Base-by-base conservation (phyloP, 2,888 invertebrate genomes). In the Cryptocephalus moraei region DNA sequence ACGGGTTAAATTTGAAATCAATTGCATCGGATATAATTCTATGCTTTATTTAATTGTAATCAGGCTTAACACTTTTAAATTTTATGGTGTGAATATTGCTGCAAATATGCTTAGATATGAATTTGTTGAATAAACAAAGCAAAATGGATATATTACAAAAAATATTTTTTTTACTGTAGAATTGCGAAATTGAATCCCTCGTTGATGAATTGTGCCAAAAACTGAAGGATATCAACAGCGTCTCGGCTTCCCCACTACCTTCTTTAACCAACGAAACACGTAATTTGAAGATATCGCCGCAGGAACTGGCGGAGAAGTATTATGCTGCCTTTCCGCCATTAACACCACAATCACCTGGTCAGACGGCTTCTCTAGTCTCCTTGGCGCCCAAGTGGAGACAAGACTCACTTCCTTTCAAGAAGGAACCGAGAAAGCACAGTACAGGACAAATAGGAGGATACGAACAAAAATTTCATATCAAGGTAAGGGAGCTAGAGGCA, bases 121-220 rank as follows among this genome's bases (percentile, higher is more conserved):
- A 36, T 36, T 36, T 36, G 36, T 36, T 36, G 2, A 6, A 36
- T 34, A 34, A n/a, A 34, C n/a, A 9, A 4, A 36, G 6, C 12
- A 36, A 36, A 36, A 36, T 36, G 11, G 34, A 34, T 36, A 6
- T 36, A 36, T 12, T 36, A 11, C n/a, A 36, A 36, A 36, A 11
- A 12, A 36, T 11, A 36, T 36, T 36, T 36, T 34, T 8, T 43
- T 49, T 53, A 56, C 54, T 50, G 77, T 34, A 90, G 86, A 83
- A 82, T 72, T 78, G 81, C 72, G 84, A 84, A 68, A 82, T 89
- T 64, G 86, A 88, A 75, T 80, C 79, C 64, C 77, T 90, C 68
- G 85, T 90, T 58, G 87, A 89, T 72, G 88, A 90, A 75, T 76
- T 90, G 66, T 86, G 86, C 72, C 78, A 77, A 59, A 83, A 83